Conservation (phyloP, 1,140 invertebrate species). For the Lepidurus apus region DNA sequence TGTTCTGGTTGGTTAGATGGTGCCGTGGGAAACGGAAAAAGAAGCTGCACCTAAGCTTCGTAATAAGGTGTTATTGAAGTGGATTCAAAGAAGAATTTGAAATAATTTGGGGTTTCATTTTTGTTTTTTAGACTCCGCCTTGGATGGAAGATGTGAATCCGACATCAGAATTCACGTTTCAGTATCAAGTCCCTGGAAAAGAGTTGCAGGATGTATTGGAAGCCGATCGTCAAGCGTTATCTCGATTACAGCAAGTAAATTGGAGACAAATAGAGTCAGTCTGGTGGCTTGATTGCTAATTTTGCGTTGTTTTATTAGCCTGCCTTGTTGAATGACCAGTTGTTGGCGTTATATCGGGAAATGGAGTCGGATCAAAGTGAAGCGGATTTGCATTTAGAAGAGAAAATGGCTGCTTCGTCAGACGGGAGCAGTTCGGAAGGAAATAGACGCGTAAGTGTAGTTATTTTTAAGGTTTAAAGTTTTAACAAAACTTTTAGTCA, state of each 20-base stretch:
- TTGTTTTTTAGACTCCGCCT: constrained; percentile 45
- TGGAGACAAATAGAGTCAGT: not conserved
- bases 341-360: constrained; percentile 64
- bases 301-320: constrained; percentile 48
- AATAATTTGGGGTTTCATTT: not conserved
- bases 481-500: not conserved
- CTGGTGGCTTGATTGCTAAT: not conserved
- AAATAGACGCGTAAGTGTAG: constrained; percentile 42
- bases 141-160: constrained; percentile 59
- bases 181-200: constrained; percentile 59
- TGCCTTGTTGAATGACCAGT: constrained; percentile 62
- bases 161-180: constrained; percentile 60
- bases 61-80: not conserved
- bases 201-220: constrained; percentile 58
- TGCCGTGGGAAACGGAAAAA: constrained; percentile 15
- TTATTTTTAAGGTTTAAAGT: not conserved
- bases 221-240: constrained; percentile 56
- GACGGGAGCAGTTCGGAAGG: constrained; percentile 48
- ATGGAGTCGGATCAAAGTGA: constrained; percentile 58
- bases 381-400: constrained; percentile 55
- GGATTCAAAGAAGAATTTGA: not conserved
- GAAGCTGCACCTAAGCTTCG: not conserved
- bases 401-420: constrained; percentile 52
- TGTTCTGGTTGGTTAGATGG: not conserved
- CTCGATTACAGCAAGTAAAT: constrained; percentile 52